phyloP scores from a whole-genome alignment of 1,140 invertebrate species.

The Homarus americanus region DNA sequence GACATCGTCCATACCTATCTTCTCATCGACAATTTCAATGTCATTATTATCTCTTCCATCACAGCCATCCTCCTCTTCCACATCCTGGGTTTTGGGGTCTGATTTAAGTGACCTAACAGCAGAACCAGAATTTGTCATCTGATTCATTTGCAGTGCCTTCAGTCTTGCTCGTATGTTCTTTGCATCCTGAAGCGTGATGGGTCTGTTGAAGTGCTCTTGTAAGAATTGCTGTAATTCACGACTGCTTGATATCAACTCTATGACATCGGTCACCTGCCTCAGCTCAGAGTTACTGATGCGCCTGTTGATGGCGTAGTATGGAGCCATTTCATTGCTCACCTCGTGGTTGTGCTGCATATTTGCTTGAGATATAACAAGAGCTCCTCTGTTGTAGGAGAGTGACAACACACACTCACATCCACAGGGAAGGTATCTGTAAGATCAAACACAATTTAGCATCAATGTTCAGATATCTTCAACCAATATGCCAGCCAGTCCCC shows the following conservation, averaged over 20 bases:
- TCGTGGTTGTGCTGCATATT: conserved; percentile 66
- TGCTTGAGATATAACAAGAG: conserved; percentile 58
- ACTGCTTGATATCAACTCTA: conserved; percentile 53
- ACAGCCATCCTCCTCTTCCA: conserved; percentile 10
- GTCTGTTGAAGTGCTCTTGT: conserved; percentile 34
- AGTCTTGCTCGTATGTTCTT: conserved; percentile 55
- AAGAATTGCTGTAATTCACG: conserved; percentile 49
- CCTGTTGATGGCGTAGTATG: conserved; percentile 60
- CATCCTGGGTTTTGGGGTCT: neutral
- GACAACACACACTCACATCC: conserved; percentile 53
- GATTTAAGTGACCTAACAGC: conserved; percentile 12
- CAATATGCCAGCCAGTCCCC: too few species aligned
- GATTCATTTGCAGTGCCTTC: conserved; percentile 26
- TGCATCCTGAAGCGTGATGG: conserved; percentile 59
- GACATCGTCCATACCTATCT: neutral
- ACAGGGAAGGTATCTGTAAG: conserved; percentile 58
- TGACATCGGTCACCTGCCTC: conserved; percentile 47
- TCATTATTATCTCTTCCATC: neutral
- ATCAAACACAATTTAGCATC: neutral
- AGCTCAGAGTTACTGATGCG: conserved; percentile 58
- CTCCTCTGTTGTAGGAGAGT: conserved; percentile 55
- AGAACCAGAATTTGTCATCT: neutral
- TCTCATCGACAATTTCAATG: neutral
- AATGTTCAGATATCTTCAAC: too few species aligned
- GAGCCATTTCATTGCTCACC: conserved; percentile 61